Evolutionary conservation across 2,797 vertebrate species (phyloP).

Genomic region (Centroberyx gerrardi): DNA sequence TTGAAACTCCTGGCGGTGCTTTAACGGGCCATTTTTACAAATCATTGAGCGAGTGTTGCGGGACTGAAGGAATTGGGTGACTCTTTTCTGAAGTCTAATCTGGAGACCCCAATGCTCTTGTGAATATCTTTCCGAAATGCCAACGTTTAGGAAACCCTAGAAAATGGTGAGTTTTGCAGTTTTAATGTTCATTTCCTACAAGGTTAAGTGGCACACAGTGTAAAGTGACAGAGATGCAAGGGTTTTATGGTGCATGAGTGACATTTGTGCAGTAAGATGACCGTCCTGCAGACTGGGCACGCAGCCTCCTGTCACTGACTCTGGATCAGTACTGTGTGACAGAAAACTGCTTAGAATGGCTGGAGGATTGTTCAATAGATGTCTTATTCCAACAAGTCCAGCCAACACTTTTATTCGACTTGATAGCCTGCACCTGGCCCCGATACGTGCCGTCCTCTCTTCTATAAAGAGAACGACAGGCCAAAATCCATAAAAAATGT

Average conservation of each 20-base stretch:
- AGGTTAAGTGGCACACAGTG: background rate
- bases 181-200: too few species aligned
- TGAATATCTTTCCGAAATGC: conserved; percentile 10
- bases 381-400: conserved; percentile 11
- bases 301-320: background rate
- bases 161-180: conserved; percentile 46
- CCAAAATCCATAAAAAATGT: background rate
- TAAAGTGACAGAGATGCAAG: background rate
- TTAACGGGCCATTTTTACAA: conserved; percentile 10
- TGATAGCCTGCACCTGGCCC: background rate
- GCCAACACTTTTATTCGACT: conserved; percentile 5
- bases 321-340: too few species aligned
- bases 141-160: background rate
- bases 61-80: conserved; percentile 42
- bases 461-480: too few species aligned
- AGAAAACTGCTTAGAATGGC: too few species aligned
- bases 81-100: conserved; percentile 30
- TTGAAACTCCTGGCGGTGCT: conserved; percentile 9
- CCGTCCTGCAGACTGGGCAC: conserved; percentile 17
- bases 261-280: conserved; percentile 3
- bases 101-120: conserved; percentile 2
- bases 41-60: conserved; percentile 15
- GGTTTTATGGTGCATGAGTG: background rate
- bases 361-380: too few species aligned
- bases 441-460: too few species aligned